A percentile compares a stretch with the other conserved stretches of the same genome.
Conservation (phyloP, 2,888 invertebrate species). For the Yponomeuta malinellus region DNA sequence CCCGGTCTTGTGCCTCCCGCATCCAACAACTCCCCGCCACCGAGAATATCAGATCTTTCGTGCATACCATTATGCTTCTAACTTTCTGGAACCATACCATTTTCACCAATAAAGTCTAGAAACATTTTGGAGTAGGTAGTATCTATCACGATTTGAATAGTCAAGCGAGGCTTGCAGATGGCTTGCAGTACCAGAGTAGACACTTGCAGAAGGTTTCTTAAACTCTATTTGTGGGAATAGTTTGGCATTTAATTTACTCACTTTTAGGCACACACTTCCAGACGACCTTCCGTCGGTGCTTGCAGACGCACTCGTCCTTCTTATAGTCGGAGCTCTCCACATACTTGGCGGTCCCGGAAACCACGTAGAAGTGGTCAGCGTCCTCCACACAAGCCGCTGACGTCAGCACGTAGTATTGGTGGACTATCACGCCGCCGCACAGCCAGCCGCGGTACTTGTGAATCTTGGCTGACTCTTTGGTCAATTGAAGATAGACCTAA, state of each 20-base stretch:
- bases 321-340: conserved; percentile 63
- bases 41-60: too few relatives aligned
- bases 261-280: conserved; percentile 62
- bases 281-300: conserved; percentile 55
- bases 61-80: too few relatives aligned
- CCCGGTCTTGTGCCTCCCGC: too few relatives aligned
- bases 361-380: conserved; percentile 63
- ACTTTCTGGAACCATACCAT: too few relatives aligned
- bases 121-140: too few relatives aligned
- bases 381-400: conserved; percentile 69
- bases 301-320: conserved; percentile 53
- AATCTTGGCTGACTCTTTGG: conserved; percentile 63
- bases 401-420: conserved; percentile 54
- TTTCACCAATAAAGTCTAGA: too few relatives aligned
- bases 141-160: too few relatives aligned
- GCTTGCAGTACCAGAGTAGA: too few relatives aligned
- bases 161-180: too few relatives aligned
- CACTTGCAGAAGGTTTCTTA: too few relatives aligned
- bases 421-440: conserved; percentile 63
- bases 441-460: conserved; percentile 67
- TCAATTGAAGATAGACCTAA: conserved; percentile 63
- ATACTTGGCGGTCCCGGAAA: conserved; percentile 59
- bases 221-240: too few relatives aligned
- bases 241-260: background rate
- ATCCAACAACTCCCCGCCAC: too few relatives aligned